Evolutionary conservation across 2,113 vertebrate genomes (phyloP).

Genomic region (Grus americana): DNA sequence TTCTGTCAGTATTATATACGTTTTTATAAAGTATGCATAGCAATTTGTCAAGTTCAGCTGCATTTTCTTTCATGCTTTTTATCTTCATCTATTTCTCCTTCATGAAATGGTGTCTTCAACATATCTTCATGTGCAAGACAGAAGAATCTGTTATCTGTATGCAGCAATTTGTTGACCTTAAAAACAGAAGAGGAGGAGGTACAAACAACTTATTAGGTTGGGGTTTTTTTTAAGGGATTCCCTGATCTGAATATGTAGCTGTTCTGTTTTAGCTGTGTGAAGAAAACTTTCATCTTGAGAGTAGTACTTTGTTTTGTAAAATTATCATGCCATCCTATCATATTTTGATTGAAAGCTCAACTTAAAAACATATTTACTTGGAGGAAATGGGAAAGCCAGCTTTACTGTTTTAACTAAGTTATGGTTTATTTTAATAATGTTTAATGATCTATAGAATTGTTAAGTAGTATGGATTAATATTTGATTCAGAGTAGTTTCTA

Average conservation of each 20-base stretch:
- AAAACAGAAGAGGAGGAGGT: not conserved
- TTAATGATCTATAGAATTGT: not conserved
- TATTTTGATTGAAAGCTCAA: not conserved
- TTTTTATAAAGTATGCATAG: not conserved
- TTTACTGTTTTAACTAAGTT: not conserved
- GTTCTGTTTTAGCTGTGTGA: not conserved
- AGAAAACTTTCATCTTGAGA: not conserved
- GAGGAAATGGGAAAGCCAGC: not conserved
- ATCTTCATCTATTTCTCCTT: not conserved
- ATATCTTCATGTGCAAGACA: not conserved
- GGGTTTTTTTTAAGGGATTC: not conserved
- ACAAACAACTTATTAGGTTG: fast-evolving
- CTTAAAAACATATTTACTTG: not conserved
- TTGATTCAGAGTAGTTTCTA: not conserved
- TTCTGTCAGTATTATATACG: not conserved
- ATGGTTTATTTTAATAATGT: not conserved
- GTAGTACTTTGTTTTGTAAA: not conserved
- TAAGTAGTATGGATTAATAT: not conserved
- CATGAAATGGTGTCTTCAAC: not conserved
- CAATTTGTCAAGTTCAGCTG: not conserved
- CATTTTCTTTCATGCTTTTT: not conserved
- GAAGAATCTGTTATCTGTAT: not conserved
- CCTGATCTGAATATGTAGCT: not conserved
- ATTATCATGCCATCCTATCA: not conserved
- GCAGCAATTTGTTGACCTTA: not conserved